Evolutionary conservation across 2,113 vertebrate genomes (phyloP).

Genomic region (Lophochroa leadbeateri): DNA sequence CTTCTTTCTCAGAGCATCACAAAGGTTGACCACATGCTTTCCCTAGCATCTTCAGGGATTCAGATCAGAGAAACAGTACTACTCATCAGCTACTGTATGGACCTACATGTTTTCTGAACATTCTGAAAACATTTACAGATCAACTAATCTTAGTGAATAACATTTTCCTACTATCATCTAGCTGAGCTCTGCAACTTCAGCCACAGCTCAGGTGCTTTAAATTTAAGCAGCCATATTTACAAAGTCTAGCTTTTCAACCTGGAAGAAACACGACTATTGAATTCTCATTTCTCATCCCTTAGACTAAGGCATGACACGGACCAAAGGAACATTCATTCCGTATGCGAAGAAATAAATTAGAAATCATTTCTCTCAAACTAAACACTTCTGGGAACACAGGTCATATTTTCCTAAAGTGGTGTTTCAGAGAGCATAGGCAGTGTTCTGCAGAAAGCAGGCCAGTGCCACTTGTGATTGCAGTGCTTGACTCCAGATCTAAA

Average conservation of each 20-base stretch:
- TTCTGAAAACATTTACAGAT: not conserved
- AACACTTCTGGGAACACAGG: not conserved
- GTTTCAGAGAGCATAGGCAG: not conserved
- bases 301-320: not conserved
- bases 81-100: not conserved
- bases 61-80: not conserved
- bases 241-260: not conserved
- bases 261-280: not conserved
- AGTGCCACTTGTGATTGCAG: not conserved
- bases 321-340: not conserved
- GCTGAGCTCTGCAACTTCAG: not conserved
- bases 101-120: not conserved
- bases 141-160: not conserved
- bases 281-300: slow-evolving; percentile 1
- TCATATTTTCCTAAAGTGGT: not conserved
- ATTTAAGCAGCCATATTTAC: not conserved
- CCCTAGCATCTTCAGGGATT: not conserved
- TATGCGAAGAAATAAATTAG: not conserved
- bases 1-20: not conserved
- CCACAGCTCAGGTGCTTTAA: not conserved
- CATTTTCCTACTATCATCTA: not conserved
- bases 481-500: not conserved
- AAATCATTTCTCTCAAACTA: not conserved
- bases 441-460: not conserved
- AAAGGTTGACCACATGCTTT: not conserved